Evolutionary conservation across 2,113 vertebrate species (phyloP), one percentile per base, ranked within the genome.

Genomic region (Tichodroma muraria): DNA sequence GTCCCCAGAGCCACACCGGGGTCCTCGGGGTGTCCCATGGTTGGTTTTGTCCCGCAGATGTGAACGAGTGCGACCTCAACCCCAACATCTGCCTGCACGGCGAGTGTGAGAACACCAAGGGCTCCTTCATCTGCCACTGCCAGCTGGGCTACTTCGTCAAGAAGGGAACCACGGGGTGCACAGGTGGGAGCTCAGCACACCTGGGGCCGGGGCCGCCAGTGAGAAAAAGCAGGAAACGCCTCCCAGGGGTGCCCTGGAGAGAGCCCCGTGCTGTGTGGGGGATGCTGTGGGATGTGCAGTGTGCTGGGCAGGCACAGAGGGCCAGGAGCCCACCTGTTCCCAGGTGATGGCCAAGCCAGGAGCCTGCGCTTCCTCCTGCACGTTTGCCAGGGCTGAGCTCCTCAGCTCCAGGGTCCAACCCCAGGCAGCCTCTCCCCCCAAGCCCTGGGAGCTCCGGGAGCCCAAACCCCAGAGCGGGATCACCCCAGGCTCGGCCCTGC

Each of bases 41-140:
- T 23, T 10, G 37, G 37, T 72, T 84, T 85, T 70, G 80, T 81
- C 65, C 56, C 45, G 57, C 96, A 99, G 99, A 99, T 85, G 98
- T 99, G 87, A 99, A 99, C 2, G 98, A 99, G 88, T 99, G 99
- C 47, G 98, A 99, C 88, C 97, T 99, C 91, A 99, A 98, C 96
- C 98, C 98, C 47, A 98, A 99, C 97, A 98, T 99, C 97, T 99
- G 99, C 96, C 98, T 99, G 90, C 98, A 99, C 0, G 98, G 99
- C 3, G 98, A 98, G 85, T 99, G 99, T 33, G 98, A 99, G 95
- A 99, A 99, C 97, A 99, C 98, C 5, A 98, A 98, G 91, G 98
- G 99, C 33, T 99, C 99, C 70, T 99, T 99, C 96, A 98, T 99
- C 96, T 99, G 99, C 87, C 99, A 98, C 94, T 99, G 99, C 97